phyloP scores from a whole-genome alignment of 2,797 vertebrate species.

The Pelodytes ibericus region DNA sequence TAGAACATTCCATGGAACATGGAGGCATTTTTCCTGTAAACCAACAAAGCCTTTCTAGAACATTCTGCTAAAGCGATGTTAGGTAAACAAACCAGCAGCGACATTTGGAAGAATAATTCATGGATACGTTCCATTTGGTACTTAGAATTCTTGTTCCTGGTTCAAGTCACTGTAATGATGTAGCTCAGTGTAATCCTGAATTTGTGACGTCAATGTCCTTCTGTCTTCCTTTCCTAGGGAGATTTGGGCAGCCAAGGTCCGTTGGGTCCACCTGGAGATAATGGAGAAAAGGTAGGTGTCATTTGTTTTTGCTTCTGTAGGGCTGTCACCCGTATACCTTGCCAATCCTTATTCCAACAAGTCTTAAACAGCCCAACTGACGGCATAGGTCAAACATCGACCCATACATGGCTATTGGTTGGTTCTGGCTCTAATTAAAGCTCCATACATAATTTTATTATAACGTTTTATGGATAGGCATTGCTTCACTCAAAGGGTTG shows the following conservation, averaged over 20 bases:
- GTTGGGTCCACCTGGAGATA: constrained; percentile 77
- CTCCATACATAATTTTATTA: too few species aligned
- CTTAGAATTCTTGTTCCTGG: background rate
- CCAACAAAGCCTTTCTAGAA: background rate
- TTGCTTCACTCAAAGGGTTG: too few species aligned
- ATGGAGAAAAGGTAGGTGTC: constrained; percentile 78
- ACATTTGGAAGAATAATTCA: background rate
- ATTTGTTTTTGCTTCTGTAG: constrained; percentile 23
- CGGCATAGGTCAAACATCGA: too few species aligned
- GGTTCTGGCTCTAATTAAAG: too few species aligned
- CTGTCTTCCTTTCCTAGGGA: constrained; percentile 70
- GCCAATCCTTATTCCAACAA: background rate
- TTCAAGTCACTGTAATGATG: background rate
- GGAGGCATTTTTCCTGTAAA: background rate
- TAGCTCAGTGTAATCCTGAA: background rate
- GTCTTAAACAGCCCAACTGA: too few species aligned
- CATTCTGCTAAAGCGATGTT: background rate
- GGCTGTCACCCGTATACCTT: background rate
- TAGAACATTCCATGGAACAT: background rate
- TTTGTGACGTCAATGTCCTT: background rate
- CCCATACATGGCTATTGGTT: too few species aligned
- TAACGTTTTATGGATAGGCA: too few species aligned
- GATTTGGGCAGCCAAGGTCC: constrained; percentile 81
- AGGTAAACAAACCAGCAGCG: background rate
- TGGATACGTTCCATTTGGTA: background rate